These are phyloP conservation scores for Mesorhabditis sp. DNA, from an alignment of 2,888 invertebrate species.

Conservation along the genomic window DNA sequence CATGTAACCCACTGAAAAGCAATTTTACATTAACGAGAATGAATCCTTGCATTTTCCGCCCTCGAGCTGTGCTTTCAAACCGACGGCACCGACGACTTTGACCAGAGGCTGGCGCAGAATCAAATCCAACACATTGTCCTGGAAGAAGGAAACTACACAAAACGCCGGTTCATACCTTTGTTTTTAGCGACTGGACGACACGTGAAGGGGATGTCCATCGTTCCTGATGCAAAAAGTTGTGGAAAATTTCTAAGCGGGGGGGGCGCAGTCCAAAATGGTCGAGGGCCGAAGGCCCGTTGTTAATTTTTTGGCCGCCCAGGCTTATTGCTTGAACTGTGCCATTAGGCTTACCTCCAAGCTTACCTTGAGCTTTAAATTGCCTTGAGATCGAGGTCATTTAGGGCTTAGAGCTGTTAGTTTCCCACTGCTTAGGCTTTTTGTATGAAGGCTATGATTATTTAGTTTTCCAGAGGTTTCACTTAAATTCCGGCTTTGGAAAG, in stretches of 20 bases:
- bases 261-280: too few relatives aligned
- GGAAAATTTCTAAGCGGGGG: background rate
- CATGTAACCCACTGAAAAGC: background rate
- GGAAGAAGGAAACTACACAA: background rate
- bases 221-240: background rate
- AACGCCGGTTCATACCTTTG: background rate
- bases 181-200: constrained; percentile 3
- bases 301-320: too few relatives aligned
- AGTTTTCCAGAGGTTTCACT: too few relatives aligned
- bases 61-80: background rate
- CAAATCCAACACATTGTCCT: background rate
- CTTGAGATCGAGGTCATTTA: too few relatives aligned
- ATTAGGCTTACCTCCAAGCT: too few relatives aligned
- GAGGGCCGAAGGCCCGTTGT: too few relatives aligned
- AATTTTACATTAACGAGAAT: background rate
- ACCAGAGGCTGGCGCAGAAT: background rate
- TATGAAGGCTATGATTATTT: too few relatives aligned
- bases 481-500: too few relatives aligned
- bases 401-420: too few relatives aligned
- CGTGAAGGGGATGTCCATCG: background rate
- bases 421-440: too few relatives aligned
- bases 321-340: too few relatives aligned
- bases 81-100: background rate
- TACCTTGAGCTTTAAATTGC: too few relatives aligned
- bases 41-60: background rate